These are phyloP conservation scores for Potamilus streckersoni DNA, from an alignment of 1,140 invertebrate genomes.

Conservation along the genomic window DNA sequence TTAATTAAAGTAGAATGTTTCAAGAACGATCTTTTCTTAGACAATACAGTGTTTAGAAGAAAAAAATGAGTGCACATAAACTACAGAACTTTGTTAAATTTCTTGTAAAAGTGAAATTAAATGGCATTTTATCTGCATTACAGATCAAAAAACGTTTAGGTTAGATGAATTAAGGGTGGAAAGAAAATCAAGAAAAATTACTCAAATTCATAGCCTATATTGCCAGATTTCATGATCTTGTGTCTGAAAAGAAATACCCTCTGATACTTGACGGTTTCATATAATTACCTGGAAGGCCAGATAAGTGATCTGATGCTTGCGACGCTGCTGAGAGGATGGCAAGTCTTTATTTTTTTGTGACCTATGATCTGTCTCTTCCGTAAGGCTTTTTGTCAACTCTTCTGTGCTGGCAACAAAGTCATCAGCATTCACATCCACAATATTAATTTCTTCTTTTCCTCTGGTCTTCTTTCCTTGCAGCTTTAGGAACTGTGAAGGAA, in stretches of 20 bases:
- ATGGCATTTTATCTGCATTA: background rate
- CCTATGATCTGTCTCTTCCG: slow-evolving; percentile 77
- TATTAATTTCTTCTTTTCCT: slow-evolving; percentile 71
- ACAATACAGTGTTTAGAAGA: too few species aligned
- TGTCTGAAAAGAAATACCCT: too few species aligned
- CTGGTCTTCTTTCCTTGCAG: slow-evolving; percentile 69
- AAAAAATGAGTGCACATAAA: too few species aligned
- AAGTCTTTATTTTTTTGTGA: slow-evolving; percentile 72
- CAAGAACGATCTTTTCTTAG: too few species aligned
- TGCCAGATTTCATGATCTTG: too few species aligned
- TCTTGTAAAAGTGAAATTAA: background rate
- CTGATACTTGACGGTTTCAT: too few species aligned
- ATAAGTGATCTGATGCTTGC: slow-evolving; percentile 97
- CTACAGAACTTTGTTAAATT: background rate
- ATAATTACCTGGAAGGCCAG: slow-evolving; percentile 82
- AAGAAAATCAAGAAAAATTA: background rate
- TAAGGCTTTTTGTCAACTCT: slow-evolving; percentile 83
- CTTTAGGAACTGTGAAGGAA: slow-evolving; percentile 62
- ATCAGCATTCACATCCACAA: slow-evolving; percentile 87
- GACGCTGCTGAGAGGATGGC: slow-evolving; percentile 78
- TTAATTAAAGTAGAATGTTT: too few species aligned
- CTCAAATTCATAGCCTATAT: background rate
- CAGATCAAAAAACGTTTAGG: background rate
- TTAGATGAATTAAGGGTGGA: background rate
- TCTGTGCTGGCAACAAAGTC: slow-evolving; percentile 81